Percentiles rank a stretch among this genome's conserved stretches.
phyloP scores from a whole-genome alignment of 2,113 vertebrate species.

The Tetrax tetrax region DNA sequence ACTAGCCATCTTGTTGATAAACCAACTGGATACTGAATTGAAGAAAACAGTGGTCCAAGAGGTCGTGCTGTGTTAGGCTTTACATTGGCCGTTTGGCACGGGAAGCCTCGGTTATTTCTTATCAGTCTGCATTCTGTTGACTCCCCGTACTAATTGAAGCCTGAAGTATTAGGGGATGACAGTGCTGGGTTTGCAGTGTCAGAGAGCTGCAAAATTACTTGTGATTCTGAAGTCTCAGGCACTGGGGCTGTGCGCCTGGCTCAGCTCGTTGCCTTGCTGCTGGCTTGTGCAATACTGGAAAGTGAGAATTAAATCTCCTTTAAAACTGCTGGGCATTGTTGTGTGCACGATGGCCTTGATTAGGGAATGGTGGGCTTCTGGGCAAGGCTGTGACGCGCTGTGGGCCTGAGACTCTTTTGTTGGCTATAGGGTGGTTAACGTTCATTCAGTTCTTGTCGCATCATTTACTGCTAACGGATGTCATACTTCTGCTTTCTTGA shows the following conservation, averaged over 20 bases:
- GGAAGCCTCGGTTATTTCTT: background rate
- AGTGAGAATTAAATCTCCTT: background rate
- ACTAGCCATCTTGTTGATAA: background rate
- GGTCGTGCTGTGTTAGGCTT: background rate
- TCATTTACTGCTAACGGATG: background rate
- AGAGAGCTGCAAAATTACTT: background rate
- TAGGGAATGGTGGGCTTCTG: background rate
- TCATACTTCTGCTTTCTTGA: background rate
- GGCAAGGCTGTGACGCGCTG: fast-evolving
- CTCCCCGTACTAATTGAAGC: background rate
- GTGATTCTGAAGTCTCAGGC: background rate
- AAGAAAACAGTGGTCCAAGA: background rate
- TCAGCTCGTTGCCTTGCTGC: background rate
- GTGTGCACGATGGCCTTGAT: background rate
- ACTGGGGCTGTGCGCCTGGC: fast-evolving
- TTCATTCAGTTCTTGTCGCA: background rate
- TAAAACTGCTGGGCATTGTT: background rate
- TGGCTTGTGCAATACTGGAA: background rate
- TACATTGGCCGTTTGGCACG: fast-evolving
- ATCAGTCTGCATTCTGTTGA: background rate
- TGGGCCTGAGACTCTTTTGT: background rate
- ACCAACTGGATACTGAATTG: background rate
- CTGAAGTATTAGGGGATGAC: background rate
- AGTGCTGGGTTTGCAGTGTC: background rate
- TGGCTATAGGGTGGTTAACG: background rate